phyloP scores from a whole-genome alignment of 2,113 vertebrate species.

The Chascanopsetta lugubris region DNA sequence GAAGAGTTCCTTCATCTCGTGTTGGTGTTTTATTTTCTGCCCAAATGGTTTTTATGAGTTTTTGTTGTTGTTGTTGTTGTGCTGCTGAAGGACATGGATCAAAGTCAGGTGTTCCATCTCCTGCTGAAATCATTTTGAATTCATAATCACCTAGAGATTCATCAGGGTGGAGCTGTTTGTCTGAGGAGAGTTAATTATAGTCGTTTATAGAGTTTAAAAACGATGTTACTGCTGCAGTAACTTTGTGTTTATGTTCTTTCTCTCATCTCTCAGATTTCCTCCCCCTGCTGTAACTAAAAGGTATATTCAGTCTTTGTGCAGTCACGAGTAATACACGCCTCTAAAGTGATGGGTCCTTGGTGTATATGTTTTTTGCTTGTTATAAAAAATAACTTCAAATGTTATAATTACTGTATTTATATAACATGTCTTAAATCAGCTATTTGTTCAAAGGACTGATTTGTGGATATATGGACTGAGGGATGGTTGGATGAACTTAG shows the following conservation, averaged over 20 bases:
- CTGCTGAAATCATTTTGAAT: conserved; percentile 71
- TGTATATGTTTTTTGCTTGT: too few species aligned
- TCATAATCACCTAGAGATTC: conserved; percentile 45
- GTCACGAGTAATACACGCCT: too few species aligned
- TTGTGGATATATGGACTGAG: too few species aligned
- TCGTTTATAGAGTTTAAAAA: conserved; percentile 19
- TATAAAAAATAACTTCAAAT: too few species aligned
- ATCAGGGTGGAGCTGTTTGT: conserved; percentile 28
- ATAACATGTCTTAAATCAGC: too few species aligned
- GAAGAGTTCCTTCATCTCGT: conserved; percentile 66
- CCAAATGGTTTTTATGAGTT: conserved; percentile 41
- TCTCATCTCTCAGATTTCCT: background rate
- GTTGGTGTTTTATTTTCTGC: conserved; percentile 45
- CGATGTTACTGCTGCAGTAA: conserved; percentile 13
- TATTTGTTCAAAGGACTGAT: too few species aligned
- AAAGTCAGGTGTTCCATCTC: conserved; percentile 78
- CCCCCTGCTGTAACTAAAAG: too few species aligned
- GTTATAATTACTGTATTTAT: too few species aligned
- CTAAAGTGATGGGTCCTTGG: too few species aligned
- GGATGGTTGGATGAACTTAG: too few species aligned
- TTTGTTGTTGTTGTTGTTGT: conserved; percentile 13
- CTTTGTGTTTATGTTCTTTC: background rate
- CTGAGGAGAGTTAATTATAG: conserved; percentile 43
- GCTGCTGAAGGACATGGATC: conserved; percentile 71
- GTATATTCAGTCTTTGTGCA: too few species aligned